Conservation (phyloP, 2,797 vertebrate genomes). For the Notoglanidium macrostoma region DNA sequence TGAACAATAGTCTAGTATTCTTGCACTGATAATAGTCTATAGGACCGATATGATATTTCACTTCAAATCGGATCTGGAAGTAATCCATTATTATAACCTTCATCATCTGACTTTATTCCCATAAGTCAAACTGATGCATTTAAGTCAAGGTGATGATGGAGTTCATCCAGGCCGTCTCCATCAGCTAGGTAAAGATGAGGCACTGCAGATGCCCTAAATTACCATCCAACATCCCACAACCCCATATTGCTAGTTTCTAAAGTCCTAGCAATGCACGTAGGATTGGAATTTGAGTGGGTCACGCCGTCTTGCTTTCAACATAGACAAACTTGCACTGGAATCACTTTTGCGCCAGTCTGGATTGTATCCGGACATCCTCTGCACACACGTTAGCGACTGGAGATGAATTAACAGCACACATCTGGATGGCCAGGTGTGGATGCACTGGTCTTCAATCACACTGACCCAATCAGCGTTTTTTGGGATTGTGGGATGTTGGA, state of each 20-base stretch:
- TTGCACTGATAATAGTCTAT: not conserved
- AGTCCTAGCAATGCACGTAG: conserved; percentile 2
- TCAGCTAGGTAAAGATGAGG: not conserved
- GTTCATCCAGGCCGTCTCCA: conserved; percentile 1
- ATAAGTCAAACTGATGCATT: conserved; percentile 15
- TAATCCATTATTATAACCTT: conserved; percentile 1
- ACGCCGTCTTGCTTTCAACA: not conserved
- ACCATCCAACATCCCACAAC: conserved; percentile 6
- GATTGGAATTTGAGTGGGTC: conserved; percentile 32
- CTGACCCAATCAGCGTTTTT: not conserved
- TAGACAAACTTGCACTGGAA: conserved; percentile 24
- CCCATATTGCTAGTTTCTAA: not conserved
- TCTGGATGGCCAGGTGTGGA: conserved; percentile 15
- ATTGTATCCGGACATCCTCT: conserved; percentile 21
- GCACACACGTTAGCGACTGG: not conserved
- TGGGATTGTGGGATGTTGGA: not conserved
- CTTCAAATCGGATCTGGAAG: not conserved
- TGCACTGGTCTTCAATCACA: not conserved
- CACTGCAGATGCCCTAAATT: not conserved
- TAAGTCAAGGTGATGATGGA: not conserved
- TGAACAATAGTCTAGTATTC: not conserved
- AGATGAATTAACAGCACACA: conserved; percentile 8
- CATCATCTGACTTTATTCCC: not conserved
- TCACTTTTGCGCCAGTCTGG: conserved; percentile 14
- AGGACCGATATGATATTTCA: not conserved